Evolutionary conservation across 2,113 vertebrate genomes (phyloP), one percentile per base, ranked within the genome.

Genomic region (Narcine bancroftii): DNA sequence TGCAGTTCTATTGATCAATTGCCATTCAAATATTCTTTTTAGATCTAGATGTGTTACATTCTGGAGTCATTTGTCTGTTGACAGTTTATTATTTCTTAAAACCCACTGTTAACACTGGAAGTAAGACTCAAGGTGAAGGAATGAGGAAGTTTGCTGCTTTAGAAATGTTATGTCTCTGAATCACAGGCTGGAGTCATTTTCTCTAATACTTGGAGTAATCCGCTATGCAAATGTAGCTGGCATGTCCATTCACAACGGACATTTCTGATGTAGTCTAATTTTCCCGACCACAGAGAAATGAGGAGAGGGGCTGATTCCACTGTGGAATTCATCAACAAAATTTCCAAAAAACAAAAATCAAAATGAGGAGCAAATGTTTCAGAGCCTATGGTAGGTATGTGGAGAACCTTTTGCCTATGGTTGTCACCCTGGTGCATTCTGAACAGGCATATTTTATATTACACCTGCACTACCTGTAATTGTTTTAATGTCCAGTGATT

Each of bases 261-360:
- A 47, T 89, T 89, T 89, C 19, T 89, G 53, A 89, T 91, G 89
- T 24, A 36, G 47, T 65, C 45, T 91, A 66, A 91, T 42, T 91
- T n/a, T 71, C 39, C 33, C 29, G 39, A 47, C 24, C 65, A 66
- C 36, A 6, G 60, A 15, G 89, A 91, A 69, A 26, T 47, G 45
- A 91, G 36, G 39, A 45, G 89, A 71, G 65, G 63, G n/a, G 56
- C 85, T 19, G 9, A 63, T 10, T 13, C 36, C 26, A 33, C 21
- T 13, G 65, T 42, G 33, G 63, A 91, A 69, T 39, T 33, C 1
- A 9, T 33, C 21, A 19, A 47, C 36, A 36, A 69, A 69, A 69
- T 45, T 47, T 47, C 63, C 47, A 69, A 91, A 33, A 26, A n/a
- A n/a, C n/a, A n/a, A n/a, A 69, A 29, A 71, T 66, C 39, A 33